Evolutionary conservation across 1,140 invertebrate genomes (phyloP).

Genomic region (Cyclargus thomasi): DNA sequence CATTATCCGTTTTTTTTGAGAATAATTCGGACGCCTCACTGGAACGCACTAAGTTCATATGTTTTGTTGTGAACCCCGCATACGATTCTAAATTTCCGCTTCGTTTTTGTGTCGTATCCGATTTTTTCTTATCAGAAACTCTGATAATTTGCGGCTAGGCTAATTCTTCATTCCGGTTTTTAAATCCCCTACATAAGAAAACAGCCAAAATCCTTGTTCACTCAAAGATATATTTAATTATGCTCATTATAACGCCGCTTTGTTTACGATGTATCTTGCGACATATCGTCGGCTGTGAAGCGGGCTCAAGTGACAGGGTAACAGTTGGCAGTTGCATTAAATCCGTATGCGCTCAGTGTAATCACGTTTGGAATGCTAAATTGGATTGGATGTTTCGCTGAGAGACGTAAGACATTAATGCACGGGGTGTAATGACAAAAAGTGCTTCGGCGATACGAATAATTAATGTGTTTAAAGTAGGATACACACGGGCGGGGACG

Average conservation of each 20-base stretch:
- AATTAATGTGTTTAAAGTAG: slow-evolving; percentile 12
- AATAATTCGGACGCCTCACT: too few species aligned
- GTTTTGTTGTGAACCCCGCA: too few species aligned
- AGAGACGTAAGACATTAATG: slow-evolving; percentile 19
- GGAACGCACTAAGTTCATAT: too few species aligned
- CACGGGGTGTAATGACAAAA: slow-evolving; percentile 13
- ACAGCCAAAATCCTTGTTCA: too few species aligned
- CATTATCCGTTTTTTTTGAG: too few species aligned
- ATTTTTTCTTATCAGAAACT: too few species aligned
- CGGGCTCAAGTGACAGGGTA: slow-evolving; percentile 29
- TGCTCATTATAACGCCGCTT: neutral
- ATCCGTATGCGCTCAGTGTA: slow-evolving; percentile 29
- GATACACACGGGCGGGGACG: neutral
- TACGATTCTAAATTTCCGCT: too few species aligned
- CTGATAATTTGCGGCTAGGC: too few species aligned
- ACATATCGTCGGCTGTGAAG: slow-evolving; percentile 17
- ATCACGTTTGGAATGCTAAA: slow-evolving; percentile 31
- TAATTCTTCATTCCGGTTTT: too few species aligned
- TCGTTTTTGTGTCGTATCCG: too few species aligned
- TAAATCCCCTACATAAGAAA: too few species aligned
- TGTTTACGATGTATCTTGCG: neutral
- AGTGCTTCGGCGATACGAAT: slow-evolving; percentile 7
- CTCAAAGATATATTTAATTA: too few species aligned
- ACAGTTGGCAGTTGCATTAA: slow-evolving; percentile 41
- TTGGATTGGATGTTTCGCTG: slow-evolving; percentile 26